Evolutionary conservation across 2,113 vertebrate species (phyloP).

Genomic region (Lathamus discolor): DNA sequence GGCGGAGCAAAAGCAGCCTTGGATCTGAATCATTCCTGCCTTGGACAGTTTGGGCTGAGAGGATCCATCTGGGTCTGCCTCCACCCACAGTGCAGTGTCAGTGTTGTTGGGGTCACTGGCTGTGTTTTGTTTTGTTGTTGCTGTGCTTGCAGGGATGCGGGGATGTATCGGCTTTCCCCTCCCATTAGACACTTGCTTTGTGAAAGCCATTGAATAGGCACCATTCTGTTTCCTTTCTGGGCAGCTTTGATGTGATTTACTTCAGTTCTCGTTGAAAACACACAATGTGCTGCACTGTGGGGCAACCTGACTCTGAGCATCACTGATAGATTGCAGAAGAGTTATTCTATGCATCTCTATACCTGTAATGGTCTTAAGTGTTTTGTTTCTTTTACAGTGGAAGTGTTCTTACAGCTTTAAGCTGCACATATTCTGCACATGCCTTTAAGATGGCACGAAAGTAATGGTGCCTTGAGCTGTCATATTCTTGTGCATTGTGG

Average conservation of each 20-base stretch:
- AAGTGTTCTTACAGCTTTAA: not conserved
- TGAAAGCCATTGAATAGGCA: not conserved
- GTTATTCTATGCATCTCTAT: not conserved
- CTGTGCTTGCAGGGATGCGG: not conserved
- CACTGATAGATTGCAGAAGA: not conserved
- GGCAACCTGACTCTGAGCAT: not conserved
- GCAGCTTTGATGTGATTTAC: not conserved
- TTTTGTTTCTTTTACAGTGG: not conserved
- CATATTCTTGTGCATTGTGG: not conserved
- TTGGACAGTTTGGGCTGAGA: not conserved
- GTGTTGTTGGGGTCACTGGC: not conserved
- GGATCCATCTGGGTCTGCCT: conserved; percentile 19
- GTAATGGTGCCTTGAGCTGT: not conserved
- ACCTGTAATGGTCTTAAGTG: not conserved
- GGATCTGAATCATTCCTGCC: conserved; percentile 46
- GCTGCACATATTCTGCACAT: not conserved
- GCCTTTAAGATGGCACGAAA: not conserved
- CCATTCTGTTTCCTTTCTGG: conserved; percentile 2
- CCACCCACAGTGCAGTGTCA: not conserved
- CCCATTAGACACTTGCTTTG: not conserved
- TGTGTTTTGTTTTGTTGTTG: not conserved
- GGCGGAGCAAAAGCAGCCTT: not conserved
- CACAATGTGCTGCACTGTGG: not conserved
- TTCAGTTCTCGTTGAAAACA: not conserved
- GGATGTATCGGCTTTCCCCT: not conserved